Conservation (phyloP, 2,113 vertebrate genomes). For the Psammodynastes pulverulentus region DNA sequence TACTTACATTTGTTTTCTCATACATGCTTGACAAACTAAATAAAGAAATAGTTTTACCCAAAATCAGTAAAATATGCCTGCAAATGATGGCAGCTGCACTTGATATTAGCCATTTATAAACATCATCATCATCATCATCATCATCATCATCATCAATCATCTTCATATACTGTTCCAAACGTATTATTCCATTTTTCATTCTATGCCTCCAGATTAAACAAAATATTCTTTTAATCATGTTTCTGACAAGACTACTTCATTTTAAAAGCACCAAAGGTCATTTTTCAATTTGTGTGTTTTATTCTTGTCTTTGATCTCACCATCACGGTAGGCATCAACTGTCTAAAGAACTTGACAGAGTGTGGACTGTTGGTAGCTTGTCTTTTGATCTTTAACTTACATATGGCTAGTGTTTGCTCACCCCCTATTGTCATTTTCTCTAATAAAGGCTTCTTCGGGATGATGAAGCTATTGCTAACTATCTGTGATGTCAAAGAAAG, state of each 20-base stretch:
- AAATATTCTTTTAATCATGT: neutral
- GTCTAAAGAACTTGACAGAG: neutral
- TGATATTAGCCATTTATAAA: neutral
- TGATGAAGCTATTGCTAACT: neutral
- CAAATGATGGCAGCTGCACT: neutral
- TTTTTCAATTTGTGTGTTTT: neutral
- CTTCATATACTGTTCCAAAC: neutral
- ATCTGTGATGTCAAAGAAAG: slow-evolving; percentile 1
- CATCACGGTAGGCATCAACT: neutral
- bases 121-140: neutral
- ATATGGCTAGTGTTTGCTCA: neutral
- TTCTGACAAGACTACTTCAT: neutral
- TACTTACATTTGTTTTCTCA: too few species aligned
- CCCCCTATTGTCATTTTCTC: neutral
- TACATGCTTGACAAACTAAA: too few species aligned
- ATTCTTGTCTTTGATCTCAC: neutral
- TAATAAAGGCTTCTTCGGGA: neutral
- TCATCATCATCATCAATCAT: neutral
- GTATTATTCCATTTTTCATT: neutral
- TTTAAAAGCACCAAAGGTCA: neutral
- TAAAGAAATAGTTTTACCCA: too few species aligned
- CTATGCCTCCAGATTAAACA: neutral
- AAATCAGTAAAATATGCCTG: neutral
- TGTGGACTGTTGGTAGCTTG: neutral
- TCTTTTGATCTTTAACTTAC: slow-evolving; percentile 12